Evolutionary conservation across 23 tunicate species (phyloP), one percentile per base, ranked within the genome.

Genomic region (Diplosoma virens): DNA sequence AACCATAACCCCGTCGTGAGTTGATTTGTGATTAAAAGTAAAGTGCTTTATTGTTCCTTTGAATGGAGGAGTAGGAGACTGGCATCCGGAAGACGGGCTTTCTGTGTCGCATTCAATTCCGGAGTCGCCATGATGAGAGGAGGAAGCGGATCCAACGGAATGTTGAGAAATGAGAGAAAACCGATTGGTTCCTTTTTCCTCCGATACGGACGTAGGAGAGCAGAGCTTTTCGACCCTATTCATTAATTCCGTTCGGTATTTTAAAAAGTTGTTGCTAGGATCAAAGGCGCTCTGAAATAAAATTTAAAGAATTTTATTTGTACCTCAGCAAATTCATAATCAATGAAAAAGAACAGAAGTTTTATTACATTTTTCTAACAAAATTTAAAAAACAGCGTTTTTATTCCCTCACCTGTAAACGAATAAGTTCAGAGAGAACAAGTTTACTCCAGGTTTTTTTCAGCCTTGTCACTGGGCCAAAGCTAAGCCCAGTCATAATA

Each of bases 31-130:
- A 41, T 79, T 83, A 61, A 84, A 84, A 25, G 75, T 79, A 47
- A 89, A 89, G 25, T 67, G 69, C 55, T 84, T 76, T 50, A 34
- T 56, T 11, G 70, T 17, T 14, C 48, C 26, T 33, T 33, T 17
- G 20, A 32, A 32, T 7, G 9, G 9, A 17, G 16, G 23, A 58
- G 20, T 30, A 18, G 47, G 68, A 14, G 81, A 32, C 17, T 47
- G 4, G 6, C 53, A 21, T 24, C 47, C 53, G 1, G 79, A 61
- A 16, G 87, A 61, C 11, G 81, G 54, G 29, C 67, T 65, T 0
- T 85, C 92, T 35, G 85, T 79, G 33, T 84, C 97, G 72, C 82
- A 85, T 58, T 92, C 97, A 66, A 92, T 85, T 25, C 97, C 97
- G 9, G 97, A 92, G 67, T 92, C 97, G 9, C 92, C 78, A 37